Base-by-base conservation (phyloP, 2,888 invertebrate genomes). In the Oligia fasciuncula region DNA sequence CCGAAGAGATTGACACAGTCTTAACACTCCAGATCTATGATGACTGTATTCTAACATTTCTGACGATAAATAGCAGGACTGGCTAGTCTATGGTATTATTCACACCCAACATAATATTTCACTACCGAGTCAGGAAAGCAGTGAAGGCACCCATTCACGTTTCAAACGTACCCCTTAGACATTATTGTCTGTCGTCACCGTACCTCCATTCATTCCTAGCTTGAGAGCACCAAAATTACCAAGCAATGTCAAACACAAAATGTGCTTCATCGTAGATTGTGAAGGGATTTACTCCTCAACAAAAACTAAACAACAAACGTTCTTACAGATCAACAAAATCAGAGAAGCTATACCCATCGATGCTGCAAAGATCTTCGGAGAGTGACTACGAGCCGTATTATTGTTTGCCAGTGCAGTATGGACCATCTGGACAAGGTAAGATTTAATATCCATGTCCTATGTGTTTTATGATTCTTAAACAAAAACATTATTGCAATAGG, bases 331-430 rank as follows among this genome's bases (percentile, higher is more conserved):
- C 99, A 66, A 99, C 99, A 35, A 99, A 99, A 96, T 99, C 99
- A 17, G 99, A 99, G 95, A 99, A 99, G 96, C 97, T 99, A 94
- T 99, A 99, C 94, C 99, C 99, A 60, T 99, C 99, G 83, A 99
- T 99, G 99, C 96, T 99, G 91, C 98, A 98, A 90, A 97, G 98
- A 84, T 98, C 98, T 91, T 98, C 98, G 89, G 98, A 98, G 91
- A 98, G 98, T 81, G 98, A 99, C 93, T 98, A 98, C 86, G 99
- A 98, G 93, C 98, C 98, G 0, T 98, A 98, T 94, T 98, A 98
- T 94, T 98, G 98, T 94, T 97, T 98, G 87, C 98, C 98, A 0
- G 98, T 98, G 83, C 97, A 97, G 81, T 97, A 97, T 91, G 97
- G 96, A 89, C 94, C 96, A 81, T 93, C 94, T 77, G 97, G 98